Base-by-base conservation (phyloP, 1,140 invertebrate genomes). In the Diachasma alloeum region DNA sequence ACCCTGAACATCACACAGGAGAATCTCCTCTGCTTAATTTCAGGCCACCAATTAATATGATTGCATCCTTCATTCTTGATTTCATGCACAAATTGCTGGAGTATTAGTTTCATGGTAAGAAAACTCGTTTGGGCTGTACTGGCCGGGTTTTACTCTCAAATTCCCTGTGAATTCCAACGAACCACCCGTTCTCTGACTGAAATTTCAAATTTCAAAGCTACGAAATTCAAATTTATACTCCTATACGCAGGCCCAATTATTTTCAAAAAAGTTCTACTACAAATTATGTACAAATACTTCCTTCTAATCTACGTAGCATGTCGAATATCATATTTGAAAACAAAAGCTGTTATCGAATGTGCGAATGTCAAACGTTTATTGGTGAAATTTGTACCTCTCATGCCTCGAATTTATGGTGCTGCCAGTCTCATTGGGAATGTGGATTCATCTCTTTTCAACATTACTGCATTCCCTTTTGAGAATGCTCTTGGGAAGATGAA, bases 11-110 rank as follows among this genome's bases (percentile, higher is more conserved):
- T 59, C 75, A 72, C 24, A 63, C 11, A 26, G 75, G 69, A 8
- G 66, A 13, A 46, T 66, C 74, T 15, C 68, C 72, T 17, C 67
- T 80, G n/a, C 24, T 31, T 36, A n/a, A 71, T 19, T 66, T 72
- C 15, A 39, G 10, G 0, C 68, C 80, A 31, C 37, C 66, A 44
- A 73, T 81, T 73, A 73, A 76, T 69, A 63, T 82, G 67, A 63
- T 83, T 24, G 26, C 59, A 39, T 36, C 53, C 39, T 79, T 82
- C 78, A 70, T 77, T 19, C n/a, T 82, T 10, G 82, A 83, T 68
- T 83, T 78, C 26, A 81, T 82, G 78, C 80, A 82, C 73, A 80
- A 82, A 70, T 46, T 82, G 4, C 42, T 81, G 17, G 59, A 72
- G 22, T 74, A 72, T 70, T 83, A 77, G 80, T 22, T 78, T 9